A percentile compares a stretch with the other conserved stretches of the same genome.
phyloP scores from a whole-genome alignment of 2,888 invertebrate genomes.

The Itoplectis maculator region DNA sequence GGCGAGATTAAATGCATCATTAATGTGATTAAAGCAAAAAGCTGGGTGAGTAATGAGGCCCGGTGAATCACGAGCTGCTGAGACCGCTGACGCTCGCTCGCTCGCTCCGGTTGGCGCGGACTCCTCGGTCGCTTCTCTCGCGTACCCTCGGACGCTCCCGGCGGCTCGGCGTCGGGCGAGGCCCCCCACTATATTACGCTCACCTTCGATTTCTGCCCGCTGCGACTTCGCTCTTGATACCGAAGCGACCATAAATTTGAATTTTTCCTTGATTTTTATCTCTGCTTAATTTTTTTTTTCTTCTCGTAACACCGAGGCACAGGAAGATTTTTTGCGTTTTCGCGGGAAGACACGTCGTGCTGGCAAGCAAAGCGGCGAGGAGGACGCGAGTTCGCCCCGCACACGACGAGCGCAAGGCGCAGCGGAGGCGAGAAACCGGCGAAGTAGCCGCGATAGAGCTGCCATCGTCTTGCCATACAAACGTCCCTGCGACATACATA shows the following conservation, averaged over 20 bases:
- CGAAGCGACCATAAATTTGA: constrained; percentile 55
- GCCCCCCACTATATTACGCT: constrained; percentile 31
- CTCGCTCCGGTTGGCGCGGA: too few relatives aligned
- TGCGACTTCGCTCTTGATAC: constrained; percentile 54
- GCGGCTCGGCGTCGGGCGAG: neutral
- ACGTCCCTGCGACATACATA: constrained; percentile 80
- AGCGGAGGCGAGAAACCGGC: constrained; percentile 73
- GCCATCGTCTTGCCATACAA: constrained; percentile 83
- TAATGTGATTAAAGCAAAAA: constrained; percentile 85
- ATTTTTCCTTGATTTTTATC: constrained; percentile 3
- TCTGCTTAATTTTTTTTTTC: constrained; percentile 26
- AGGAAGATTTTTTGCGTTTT: constrained; percentile 33
- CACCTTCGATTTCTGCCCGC: constrained; percentile 65
- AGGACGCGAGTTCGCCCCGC: too few relatives aligned
- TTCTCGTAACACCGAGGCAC: constrained; percentile 29
- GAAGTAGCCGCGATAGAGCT: constrained; percentile 82
- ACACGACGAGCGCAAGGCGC: constrained; percentile 52
- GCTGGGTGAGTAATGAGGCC: constrained; percentile 83
- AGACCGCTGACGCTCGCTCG: constrained; percentile 65
- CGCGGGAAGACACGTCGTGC: constrained; percentile 32
- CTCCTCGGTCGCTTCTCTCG: constrained; percentile 46
- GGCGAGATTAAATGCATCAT: constrained; percentile 84
- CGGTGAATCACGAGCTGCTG: constrained; percentile 81
- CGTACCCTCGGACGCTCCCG: constrained; percentile 44
- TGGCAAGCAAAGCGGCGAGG: constrained; percentile 37